A percentile compares a stretch with the other conserved stretches of the same genome.
These are phyloP conservation scores for Andrena cerasifolii DNA, from an alignment of 1,140 invertebrate genomes.

Conservation along the genomic window DNA sequence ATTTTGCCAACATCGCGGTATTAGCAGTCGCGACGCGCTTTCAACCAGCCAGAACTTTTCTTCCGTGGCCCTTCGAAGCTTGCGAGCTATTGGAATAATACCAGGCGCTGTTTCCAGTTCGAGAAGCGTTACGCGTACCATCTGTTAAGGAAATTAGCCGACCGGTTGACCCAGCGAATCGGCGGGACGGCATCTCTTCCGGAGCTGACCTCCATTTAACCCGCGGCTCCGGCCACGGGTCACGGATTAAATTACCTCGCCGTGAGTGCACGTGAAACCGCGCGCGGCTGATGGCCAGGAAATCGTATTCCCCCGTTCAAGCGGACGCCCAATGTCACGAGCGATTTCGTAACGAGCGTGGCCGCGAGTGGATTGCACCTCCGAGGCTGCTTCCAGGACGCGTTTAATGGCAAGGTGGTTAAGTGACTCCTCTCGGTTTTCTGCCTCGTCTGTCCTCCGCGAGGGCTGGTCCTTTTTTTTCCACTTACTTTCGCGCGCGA, in stretches of 20 bases:
- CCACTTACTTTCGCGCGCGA: slow-evolving; percentile 36
- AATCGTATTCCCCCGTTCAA: not conserved
- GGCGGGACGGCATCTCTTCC: not conserved
- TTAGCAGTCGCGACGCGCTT: not conserved
- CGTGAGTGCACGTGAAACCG: not conserved
- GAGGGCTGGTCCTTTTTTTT: slow-evolving; percentile 6
- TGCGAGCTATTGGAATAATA: too few species aligned
- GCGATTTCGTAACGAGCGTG: slow-evolving; percentile 45
- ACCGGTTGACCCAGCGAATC: not conserved
- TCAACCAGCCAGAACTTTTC: not conserved
- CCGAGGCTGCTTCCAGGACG: slow-evolving; percentile 35
- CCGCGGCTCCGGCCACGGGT: too few species aligned
- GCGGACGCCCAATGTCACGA: slow-evolving; percentile 16
- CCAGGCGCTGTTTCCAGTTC: not conserved
- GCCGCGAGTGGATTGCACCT: slow-evolving; percentile 14
- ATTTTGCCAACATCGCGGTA: slow-evolving; percentile 36
- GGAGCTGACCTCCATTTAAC: not conserved
- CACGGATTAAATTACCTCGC: not conserved
- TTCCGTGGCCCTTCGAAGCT: too few species aligned
- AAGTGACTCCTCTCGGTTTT: slow-evolving; percentile 54
- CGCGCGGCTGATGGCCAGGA: not conserved
- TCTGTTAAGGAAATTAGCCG: slow-evolving; percentile 8
- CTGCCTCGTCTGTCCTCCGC: slow-evolving; percentile 35
- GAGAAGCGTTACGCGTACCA: slow-evolving; percentile 18
- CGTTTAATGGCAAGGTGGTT: slow-evolving; percentile 59